Evolutionary conservation across 2,113 vertebrate species (phyloP).

Genomic region (Strigops habroptila): DNA sequence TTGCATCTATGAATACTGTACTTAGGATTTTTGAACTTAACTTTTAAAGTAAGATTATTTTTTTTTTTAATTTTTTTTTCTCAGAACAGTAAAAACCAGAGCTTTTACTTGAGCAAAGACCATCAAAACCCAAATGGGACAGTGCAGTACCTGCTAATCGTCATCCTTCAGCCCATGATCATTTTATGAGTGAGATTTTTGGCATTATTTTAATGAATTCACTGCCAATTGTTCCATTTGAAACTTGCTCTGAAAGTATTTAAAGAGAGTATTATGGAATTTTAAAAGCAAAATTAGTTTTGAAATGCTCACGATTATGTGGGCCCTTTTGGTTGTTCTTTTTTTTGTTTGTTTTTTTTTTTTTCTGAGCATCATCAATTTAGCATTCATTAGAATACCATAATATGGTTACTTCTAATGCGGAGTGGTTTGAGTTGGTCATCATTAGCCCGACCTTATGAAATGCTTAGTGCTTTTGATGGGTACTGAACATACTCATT

Average conservation of each 20-base stretch:
- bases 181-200: constrained; percentile 32
- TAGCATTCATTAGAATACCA: neutral
- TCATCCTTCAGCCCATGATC: constrained; percentile 29
- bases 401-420: neutral
- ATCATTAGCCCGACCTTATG: neutral
- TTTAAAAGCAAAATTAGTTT: constrained; percentile 32
- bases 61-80: neutral
- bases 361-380: neutral
- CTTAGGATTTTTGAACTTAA: constrained; percentile 29
- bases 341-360: neutral
- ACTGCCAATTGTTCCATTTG: constrained; percentile 34
- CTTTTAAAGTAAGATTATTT: neutral
- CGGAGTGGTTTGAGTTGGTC: constrained; percentile 41
- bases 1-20: constrained; percentile 18
- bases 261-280: constrained; percentile 15
- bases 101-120: constrained; percentile 21
- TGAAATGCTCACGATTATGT: constrained; percentile 53
- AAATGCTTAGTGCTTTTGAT: constrained; percentile 12
- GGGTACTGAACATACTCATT: neutral
- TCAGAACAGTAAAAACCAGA: neutral
- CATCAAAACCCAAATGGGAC: neutral
- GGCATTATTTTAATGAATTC: constrained; percentile 42
- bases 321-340: neutral
- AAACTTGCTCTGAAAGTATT: constrained; percentile 44
- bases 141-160: neutral